Percentiles rank a stretch among this genome's conserved stretches.
Evolutionary conservation across 2,113 vertebrate species (phyloP).

Genomic region (Perccottus glenii): DNA sequence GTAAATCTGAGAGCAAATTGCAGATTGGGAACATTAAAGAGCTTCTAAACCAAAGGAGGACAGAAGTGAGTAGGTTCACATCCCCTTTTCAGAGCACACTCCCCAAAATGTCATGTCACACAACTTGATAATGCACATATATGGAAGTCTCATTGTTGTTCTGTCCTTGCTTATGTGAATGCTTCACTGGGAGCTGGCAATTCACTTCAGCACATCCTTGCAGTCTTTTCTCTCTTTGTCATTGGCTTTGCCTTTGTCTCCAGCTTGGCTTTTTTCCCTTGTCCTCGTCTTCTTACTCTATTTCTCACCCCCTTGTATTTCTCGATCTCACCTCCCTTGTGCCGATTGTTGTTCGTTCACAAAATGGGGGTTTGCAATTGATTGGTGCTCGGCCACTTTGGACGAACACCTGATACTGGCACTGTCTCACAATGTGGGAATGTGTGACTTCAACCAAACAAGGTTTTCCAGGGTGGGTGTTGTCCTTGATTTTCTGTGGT

Average conservation of each 20-base stretch:
- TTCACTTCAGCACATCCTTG: slow-evolving; percentile 41
- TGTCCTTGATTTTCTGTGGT: slow-evolving; percentile 49
- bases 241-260: slow-evolving; percentile 57
- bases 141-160: slow-evolving; percentile 40
- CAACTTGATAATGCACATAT: slow-evolving; percentile 5
- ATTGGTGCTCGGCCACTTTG: slow-evolving; percentile 65
- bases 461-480: slow-evolving; percentile 69
- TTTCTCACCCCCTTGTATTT: slow-evolving; percentile 43
- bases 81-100: slow-evolving; percentile 68
- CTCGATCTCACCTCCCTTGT: slow-evolving; percentile 26
- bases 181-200: slow-evolving; percentile 26
- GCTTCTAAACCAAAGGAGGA: slow-evolving; percentile 27
- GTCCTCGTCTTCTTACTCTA: slow-evolving; percentile 45
- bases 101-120: slow-evolving; percentile 19
- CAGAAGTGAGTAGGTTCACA: slow-evolving; percentile 74
- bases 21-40: slow-evolving; percentile 25
- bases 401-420: slow-evolving; percentile 75
- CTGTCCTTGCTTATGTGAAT: slow-evolving; percentile 25
- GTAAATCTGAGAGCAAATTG: slow-evolving; percentile 14
- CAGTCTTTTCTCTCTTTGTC: slow-evolving; percentile 53
- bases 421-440: slow-evolving; percentile 73
- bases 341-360: slow-evolving; percentile 49
- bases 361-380: slow-evolving; percentile 37
- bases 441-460: slow-evolving; percentile 77
- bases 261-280: slow-evolving; percentile 28